Evolutionary conservation across 2,797 vertebrate species (phyloP).

Genomic region (Microctenopoma lineatum): DNA sequence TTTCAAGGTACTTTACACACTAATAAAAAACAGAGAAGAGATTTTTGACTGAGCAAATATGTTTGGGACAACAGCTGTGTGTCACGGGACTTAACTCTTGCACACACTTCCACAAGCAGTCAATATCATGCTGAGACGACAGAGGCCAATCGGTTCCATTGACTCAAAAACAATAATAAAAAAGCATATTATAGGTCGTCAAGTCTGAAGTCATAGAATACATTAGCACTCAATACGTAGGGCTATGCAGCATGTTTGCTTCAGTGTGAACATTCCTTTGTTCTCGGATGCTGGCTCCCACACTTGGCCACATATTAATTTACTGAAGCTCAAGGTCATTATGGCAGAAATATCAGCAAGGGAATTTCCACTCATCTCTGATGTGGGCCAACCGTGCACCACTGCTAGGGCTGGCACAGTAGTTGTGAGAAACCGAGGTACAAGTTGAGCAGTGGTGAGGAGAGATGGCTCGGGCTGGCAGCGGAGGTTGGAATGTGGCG

Average conservation of each 20-base stretch:
- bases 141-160: neutral
- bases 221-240: neutral
- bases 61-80: neutral
- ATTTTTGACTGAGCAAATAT: neutral
- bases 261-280: conserved; percentile 37
- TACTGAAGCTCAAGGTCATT: conserved; percentile 31
- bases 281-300: neutral
- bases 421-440: neutral
- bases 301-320: conserved; percentile 24
- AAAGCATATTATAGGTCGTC: neutral
- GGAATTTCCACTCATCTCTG: conserved; percentile 30
- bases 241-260: neutral
- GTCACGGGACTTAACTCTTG: neutral
- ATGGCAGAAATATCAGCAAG: conserved; percentile 8
- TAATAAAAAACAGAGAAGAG: neutral
- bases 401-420: neutral
- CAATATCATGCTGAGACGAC: neutral
- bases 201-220: neutral
- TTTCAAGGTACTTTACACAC: neutral
- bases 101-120: neutral
- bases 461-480: conserved; percentile 12
- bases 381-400: conserved; percentile 1
- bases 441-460: neutral
- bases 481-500: conserved; percentile 37
- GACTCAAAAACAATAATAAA: neutral